Evolutionary conservation across 2,797 vertebrate species (phyloP).

Genomic region (Falco columbarius): DNA sequence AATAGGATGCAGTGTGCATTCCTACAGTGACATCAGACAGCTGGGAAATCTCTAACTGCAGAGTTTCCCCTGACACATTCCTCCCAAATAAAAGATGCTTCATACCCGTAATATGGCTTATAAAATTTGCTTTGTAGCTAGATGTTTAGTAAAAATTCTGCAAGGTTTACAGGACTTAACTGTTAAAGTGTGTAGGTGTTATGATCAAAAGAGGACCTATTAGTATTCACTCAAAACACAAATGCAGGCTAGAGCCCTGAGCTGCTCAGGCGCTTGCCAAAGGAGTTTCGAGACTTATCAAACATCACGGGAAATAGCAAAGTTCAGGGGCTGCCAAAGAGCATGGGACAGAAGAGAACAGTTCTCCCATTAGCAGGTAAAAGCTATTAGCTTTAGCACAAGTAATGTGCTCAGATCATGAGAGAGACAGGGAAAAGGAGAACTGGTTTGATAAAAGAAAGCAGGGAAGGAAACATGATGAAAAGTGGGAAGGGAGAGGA

Average conservation of each 20-base stretch:
- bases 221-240: background rate
- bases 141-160: background rate
- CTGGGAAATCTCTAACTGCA: background rate
- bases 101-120: background rate
- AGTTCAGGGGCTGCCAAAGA: conserved; percentile 40
- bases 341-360: conserved; percentile 31
- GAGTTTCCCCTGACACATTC: background rate
- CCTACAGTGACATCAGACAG: background rate
- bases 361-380: conserved; percentile 54
- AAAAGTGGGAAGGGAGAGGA: background rate
- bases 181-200: background rate
- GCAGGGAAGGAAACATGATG: background rate
- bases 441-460: background rate
- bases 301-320: conserved; percentile 39
- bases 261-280: background rate
- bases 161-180: background rate
- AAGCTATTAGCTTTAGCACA: conserved; percentile 15
- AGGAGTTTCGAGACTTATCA: conserved; percentile 29
- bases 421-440: background rate
- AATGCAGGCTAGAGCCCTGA: background rate
- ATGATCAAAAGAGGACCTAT: background rate
- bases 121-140: background rate
- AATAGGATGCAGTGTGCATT: background rate
- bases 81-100: background rate
- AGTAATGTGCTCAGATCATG: background rate